These are phyloP conservation scores for Diglossa cyanea DNA, from an alignment of 2,797 vertebrate species.

Conservation along the genomic window DNA sequence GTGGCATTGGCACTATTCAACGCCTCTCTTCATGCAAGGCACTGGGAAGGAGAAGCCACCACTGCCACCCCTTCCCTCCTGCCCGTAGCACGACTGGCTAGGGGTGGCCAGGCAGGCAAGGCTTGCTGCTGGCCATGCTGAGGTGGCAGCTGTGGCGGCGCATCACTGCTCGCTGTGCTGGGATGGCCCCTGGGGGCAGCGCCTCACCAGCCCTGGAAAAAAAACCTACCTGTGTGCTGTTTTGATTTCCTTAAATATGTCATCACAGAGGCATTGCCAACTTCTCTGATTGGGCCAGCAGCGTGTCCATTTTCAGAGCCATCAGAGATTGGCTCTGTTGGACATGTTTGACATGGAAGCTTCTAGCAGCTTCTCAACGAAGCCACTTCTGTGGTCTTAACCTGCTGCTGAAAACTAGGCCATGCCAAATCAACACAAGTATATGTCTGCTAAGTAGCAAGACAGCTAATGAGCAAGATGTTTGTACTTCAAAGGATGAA, in stretches of 20 bases:
- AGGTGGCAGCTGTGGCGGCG: accelerated
- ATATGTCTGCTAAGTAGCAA: not conserved
- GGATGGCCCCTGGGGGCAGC: not conserved
- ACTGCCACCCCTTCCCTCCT: not conserved
- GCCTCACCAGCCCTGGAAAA: no score
- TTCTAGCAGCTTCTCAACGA: not conserved
- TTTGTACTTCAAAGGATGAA: not conserved
- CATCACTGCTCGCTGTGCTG: accelerated
- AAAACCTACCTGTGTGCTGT: accelerated
- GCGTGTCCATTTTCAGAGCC: not conserved
- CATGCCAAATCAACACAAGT: not conserved
- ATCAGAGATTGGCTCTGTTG: not conserved
- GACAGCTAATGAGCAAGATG: not conserved
- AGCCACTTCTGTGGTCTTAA: not conserved
- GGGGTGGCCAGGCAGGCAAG: not conserved
- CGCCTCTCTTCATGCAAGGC: accelerated
- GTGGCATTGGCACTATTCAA: accelerated
- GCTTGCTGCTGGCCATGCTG: not conserved
- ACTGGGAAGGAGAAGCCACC: not conserved
- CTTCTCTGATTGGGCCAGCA: not conserved
- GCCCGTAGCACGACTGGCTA: accelerated
- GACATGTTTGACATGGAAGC: no score
- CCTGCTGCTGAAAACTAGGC: not conserved
- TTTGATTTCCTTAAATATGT: not conserved
- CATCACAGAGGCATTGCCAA: not conserved